Conservation (phyloP, 1,140 invertebrate genomes). For the Cepaea nemoralis region DNA sequence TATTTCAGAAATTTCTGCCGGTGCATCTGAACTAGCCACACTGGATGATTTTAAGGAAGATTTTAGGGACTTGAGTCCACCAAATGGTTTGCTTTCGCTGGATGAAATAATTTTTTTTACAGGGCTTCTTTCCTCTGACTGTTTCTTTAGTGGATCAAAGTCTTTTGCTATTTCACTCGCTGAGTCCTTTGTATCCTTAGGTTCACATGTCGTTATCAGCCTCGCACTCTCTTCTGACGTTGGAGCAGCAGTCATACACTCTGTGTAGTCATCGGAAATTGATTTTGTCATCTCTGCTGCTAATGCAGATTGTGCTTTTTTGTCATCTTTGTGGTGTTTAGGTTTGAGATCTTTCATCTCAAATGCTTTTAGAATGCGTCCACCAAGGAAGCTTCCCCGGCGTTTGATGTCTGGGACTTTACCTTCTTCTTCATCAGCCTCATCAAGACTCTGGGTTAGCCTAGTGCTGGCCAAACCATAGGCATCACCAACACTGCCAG, state of each 20-base stretch:
- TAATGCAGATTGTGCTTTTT: slow-evolving; percentile 43
- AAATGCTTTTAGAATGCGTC: slow-evolving; percentile 51
- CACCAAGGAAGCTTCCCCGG: slow-evolving; percentile 52
- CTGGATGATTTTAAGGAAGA: slow-evolving; percentile 16
- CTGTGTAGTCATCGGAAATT: slow-evolving; percentile 43
- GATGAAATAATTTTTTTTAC: not conserved
- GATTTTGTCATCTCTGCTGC: slow-evolving; percentile 23
- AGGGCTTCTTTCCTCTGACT: slow-evolving; percentile 1
- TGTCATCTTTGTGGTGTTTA: slow-evolving; percentile 37
- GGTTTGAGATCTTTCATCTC: slow-evolving; percentile 44
- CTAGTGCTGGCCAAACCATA: slow-evolving; percentile 29
- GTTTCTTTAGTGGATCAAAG: not conserved
- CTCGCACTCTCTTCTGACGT: slow-evolving; percentile 37
- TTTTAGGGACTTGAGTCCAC: slow-evolving; percentile 11
- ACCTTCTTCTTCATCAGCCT: slow-evolving; percentile 41
- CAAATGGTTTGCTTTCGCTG: not conserved
- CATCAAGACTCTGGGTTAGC: slow-evolving; percentile 41
- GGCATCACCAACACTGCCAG: slow-evolving; percentile 65
- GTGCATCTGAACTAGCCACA: not conserved
- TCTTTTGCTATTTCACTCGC: not conserved
- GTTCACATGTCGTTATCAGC: slow-evolving; percentile 30
- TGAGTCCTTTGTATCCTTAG: slow-evolving; percentile 18
- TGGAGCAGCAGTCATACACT: slow-evolving; percentile 4
- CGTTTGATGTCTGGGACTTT: slow-evolving; percentile 38
- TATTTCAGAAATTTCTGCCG: slow-evolving; percentile 25